Percentiles rank a stretch among this genome's conserved stretches.
These are phyloP conservation scores for Syrmaticus mikado DNA, from an alignment of 2,113 vertebrate genomes.

Conservation along the genomic window DNA sequence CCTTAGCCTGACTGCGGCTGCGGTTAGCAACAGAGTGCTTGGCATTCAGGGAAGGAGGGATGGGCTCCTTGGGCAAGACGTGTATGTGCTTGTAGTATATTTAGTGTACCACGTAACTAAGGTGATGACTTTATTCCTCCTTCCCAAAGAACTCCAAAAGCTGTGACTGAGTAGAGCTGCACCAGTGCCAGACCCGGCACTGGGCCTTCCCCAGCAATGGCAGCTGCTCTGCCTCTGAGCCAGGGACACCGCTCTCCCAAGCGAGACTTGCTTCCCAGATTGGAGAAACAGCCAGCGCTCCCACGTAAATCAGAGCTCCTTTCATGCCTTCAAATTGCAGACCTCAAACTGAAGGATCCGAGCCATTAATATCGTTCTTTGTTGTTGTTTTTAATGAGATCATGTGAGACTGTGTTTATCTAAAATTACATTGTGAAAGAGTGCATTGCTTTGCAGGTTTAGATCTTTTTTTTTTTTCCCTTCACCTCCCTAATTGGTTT, in stretches of 20 bases:
- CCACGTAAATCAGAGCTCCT: background rate
- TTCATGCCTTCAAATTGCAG: background rate
- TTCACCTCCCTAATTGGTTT: constrained; percentile 3
- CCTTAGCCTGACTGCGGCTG: background rate
- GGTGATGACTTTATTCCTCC: background rate
- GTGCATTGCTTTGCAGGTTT: background rate
- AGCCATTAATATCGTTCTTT: background rate
- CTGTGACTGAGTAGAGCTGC: background rate
- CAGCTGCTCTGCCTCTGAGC: too few relatives aligned
- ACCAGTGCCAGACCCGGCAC: too few relatives aligned
- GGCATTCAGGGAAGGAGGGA: background rate
- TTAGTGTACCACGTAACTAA: background rate
- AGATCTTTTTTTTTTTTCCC: background rate
- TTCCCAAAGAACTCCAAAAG: background rate
- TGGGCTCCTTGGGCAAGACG: background rate
- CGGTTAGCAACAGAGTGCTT: background rate
- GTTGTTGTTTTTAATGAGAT: background rate
- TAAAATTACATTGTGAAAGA: background rate
- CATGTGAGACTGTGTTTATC: background rate
- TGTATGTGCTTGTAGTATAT: accelerated
- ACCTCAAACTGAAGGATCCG: background rate
- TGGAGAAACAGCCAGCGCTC: background rate
- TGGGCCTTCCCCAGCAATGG: background rate
- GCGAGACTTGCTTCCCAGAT: background rate
- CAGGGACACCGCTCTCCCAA: accelerated